phyloP scores from a whole-genome alignment of 1,140 invertebrate species.

The Drosophila virilis region DNA sequence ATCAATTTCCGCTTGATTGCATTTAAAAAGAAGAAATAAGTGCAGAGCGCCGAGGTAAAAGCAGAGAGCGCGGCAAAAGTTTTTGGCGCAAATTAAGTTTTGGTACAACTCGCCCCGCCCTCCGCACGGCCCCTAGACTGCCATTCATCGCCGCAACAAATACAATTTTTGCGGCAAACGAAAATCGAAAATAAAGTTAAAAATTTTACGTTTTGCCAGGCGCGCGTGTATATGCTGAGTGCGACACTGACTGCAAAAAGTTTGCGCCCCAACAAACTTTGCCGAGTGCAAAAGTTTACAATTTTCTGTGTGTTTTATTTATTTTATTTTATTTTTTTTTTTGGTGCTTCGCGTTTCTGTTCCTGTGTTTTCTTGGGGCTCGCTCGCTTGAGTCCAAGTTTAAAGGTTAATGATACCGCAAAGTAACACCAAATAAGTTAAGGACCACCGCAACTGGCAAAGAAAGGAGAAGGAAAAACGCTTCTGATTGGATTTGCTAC shows the following conservation, averaged over 20 bases:
- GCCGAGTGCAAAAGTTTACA: slow-evolving; percentile 78
- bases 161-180: slow-evolving; percentile 81
- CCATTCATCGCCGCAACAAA: slow-evolving; percentile 57
- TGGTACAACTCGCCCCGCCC: slow-evolving; percentile 8
- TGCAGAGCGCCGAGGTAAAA: not conserved
- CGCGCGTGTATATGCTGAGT: slow-evolving; percentile 8
- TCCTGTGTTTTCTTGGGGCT: slow-evolving; percentile 1
- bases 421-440: slow-evolving; percentile 79
- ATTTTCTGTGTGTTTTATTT: slow-evolving; percentile 28
- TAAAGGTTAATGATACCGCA: slow-evolving; percentile 81
- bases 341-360: not conserved
- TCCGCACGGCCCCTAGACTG: not conserved
- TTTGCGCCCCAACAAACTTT: slow-evolving; percentile 60
- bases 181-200: slow-evolving; percentile 83
- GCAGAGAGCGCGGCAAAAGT: slow-evolving; percentile 45
- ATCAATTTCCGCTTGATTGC: slow-evolving; percentile 82
- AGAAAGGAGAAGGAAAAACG: slow-evolving; percentile 46
- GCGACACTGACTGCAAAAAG: slow-evolving; percentile 55
- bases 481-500: slow-evolving; percentile 77
- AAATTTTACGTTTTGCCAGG: slow-evolving; percentile 67
- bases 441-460: slow-evolving; percentile 38
- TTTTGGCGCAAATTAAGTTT: slow-evolving; percentile 78
- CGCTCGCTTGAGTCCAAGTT: slow-evolving; percentile 65
- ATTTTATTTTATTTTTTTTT: not conserved
- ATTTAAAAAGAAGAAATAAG: slow-evolving; percentile 58